Evolutionary conservation across 2,797 vertebrate species (phyloP).

Genomic region (Acipenser oxyrinchus): DNA sequence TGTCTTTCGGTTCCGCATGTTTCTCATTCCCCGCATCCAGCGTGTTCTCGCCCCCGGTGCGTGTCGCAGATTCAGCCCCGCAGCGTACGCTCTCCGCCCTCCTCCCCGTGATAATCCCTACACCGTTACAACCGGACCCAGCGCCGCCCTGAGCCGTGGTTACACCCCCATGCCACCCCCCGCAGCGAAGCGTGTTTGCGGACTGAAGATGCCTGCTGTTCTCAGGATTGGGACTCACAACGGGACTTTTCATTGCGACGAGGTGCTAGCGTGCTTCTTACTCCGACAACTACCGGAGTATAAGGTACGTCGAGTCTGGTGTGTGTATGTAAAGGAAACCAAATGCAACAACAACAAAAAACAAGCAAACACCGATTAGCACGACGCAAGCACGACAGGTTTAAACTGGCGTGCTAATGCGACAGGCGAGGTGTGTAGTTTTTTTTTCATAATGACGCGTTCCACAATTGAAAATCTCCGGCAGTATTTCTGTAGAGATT

Average conservation of each 20-base stretch:
- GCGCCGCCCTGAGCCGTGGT: background rate
- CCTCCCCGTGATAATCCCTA: background rate
- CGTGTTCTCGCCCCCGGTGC: background rate
- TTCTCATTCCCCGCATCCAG: background rate
- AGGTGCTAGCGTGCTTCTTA: constrained; percentile 81
- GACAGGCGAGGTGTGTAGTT: no score
- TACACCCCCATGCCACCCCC: constrained; percentile 19
- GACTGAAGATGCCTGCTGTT: constrained; percentile 38
- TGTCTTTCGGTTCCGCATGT: background rate
- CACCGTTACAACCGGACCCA: background rate
- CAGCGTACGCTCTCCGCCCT: background rate
- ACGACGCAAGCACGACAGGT: no score
- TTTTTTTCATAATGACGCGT: no score
- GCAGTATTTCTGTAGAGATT: no score
- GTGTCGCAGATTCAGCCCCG: background rate
- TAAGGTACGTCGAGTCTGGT: constrained; percentile 48
- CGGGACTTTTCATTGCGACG: constrained; percentile 89
- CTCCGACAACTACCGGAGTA: constrained; percentile 77
- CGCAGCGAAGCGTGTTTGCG: constrained; percentile 32
- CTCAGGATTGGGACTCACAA: constrained; percentile 81
- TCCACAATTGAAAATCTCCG: no score
- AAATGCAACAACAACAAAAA: no score
- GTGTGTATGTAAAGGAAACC: no score
- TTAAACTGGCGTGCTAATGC: no score
- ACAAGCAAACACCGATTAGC: no score